Base-by-base conservation (phyloP, 2,888 invertebrate species). In the Sinohyriopsis cumingii region DNA sequence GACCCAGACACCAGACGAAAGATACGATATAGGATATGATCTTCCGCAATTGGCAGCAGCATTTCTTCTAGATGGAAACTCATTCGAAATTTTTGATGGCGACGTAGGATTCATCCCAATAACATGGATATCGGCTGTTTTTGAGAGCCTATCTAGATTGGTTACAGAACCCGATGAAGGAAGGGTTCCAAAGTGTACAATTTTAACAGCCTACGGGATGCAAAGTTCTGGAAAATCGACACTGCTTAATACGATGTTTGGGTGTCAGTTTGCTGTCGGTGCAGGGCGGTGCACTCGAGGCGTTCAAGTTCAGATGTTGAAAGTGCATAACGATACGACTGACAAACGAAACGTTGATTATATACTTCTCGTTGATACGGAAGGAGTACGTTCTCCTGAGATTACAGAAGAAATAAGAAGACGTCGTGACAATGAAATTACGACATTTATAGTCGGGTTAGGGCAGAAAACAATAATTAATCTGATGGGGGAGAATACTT, bases 201-300 rank as follows among this genome's bases (percentile, higher is more conserved):
- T 45, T 0, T n/a, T 71, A 19, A 67, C 71, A 7, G 56, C 66
- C 33, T 33, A 67, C 12, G 71, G 71, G 3, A 67, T 64, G 20
- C 67, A 71, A 24, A 67, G 71, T 64, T 68, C 68, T 18, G 68
- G 68, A 19, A 68, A 68, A 20, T 68, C 68, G n/a, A 68, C 68
- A 18, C 54, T 68, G 28, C 63, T 68, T 15, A 68, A 68, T 45
- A 56, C 68, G 19, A 68, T 68, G 63, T 68, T 63, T 33, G 68
- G 68, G 5, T 53, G 62, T 22, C 33, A 55, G 25, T 68, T 68
- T 63, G 20, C 68, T 12, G 67, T 71, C 3, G 45, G 67, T 67
- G 61, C 67, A n/a, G 71, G 71, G 15, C 56, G 67, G 25, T 67
- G 67, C n/a, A 71, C 71, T n/a, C 24, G 67, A 9, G 71, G 71